Evolutionary conservation across 2,113 vertebrate species (phyloP).

Genomic region (Gasterosteus aculeatus): DNA sequence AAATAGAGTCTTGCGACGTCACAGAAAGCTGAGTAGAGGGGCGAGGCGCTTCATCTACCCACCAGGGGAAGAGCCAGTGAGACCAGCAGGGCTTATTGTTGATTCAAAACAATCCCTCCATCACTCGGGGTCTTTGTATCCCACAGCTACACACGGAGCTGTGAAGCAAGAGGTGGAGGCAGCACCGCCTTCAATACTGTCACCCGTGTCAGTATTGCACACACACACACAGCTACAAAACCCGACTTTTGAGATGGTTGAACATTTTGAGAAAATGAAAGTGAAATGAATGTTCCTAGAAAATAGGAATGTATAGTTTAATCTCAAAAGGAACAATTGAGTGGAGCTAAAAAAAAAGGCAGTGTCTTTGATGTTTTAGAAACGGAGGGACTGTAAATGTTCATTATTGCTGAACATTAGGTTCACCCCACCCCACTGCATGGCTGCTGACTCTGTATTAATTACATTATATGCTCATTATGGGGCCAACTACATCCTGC

Average conservation of each 20-base stretch:
- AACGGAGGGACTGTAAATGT: no score
- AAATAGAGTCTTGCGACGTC: conserved; percentile 37
- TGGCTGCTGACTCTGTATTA: neutral
- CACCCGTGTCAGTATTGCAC: neutral
- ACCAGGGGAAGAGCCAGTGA: conserved; percentile 30
- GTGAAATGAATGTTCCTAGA: no score
- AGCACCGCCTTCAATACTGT: neutral
- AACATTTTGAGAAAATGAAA: no score
- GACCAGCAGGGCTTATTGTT: conserved; percentile 30
- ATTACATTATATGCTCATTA: neutral
- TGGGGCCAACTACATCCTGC: neutral
- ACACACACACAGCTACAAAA: no score
- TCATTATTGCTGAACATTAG: no score
- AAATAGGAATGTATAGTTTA: no score
- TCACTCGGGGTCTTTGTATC: conserved; percentile 36
- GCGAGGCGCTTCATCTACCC: conserved; percentile 47
- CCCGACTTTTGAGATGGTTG: no score
- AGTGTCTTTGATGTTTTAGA: no score
- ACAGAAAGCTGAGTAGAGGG: conserved; percentile 45
- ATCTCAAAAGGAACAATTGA: no score
- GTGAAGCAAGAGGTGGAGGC: neutral
- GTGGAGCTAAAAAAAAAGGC: no score
- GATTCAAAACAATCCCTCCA: conserved; percentile 23
- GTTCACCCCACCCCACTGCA: neutral
- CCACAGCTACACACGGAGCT: conserved; percentile 12